Evolutionary conservation across 2,113 vertebrate genomes (phyloP).

Genomic region (Trachemys scripta): DNA sequence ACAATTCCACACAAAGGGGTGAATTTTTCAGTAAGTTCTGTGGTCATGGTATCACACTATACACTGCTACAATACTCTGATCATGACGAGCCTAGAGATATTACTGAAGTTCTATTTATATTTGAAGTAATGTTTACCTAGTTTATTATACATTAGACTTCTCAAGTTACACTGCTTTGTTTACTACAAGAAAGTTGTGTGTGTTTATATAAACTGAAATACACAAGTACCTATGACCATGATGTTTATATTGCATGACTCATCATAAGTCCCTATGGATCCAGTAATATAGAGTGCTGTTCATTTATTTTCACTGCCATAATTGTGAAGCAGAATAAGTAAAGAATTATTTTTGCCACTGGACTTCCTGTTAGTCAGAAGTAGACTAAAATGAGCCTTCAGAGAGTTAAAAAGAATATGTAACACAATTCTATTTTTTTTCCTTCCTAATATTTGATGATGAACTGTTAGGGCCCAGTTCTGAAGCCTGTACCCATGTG

Average conservation of each 20-base stretch:
- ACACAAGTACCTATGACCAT: neutral
- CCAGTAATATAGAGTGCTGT: neutral
- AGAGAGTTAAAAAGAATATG: neutral
- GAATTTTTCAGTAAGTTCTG: neutral
- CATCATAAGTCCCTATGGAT: neutral
- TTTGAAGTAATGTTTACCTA: neutral
- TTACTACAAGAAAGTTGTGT: neutral
- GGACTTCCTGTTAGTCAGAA: neutral
- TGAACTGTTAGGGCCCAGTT: neutral
- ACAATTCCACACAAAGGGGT: neutral
- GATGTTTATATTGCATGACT: neutral
- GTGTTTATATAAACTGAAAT: neutral
- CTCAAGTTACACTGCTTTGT: neutral
- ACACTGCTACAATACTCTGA: neutral
- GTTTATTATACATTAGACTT: neutral
- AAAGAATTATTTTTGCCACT: neutral
- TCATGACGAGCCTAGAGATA: neutral
- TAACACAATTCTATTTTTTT: neutral
- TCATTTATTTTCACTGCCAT: slow-evolving; percentile 4
- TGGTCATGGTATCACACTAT: neutral
- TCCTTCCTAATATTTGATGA: neutral
- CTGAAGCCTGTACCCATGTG: too few relatives aligned
- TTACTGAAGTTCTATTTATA: neutral
- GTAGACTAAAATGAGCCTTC: neutral
- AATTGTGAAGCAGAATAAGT: neutral